These are phyloP conservation scores for Lycia hirtaria DNA, from an alignment of 2,888 invertebrate species.

Conservation along the genomic window DNA sequence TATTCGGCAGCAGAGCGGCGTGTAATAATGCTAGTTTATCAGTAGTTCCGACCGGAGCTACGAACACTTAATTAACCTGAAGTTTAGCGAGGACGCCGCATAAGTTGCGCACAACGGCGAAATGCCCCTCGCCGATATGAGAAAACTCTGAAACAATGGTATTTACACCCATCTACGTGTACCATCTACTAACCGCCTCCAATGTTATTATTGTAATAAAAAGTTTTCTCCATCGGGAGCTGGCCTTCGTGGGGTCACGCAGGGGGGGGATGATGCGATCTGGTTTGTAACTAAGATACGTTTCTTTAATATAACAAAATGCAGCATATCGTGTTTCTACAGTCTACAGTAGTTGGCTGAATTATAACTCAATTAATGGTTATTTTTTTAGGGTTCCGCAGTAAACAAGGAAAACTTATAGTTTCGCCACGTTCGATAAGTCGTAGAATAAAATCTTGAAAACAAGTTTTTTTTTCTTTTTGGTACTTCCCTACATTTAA, in stretches of 20 bases:
- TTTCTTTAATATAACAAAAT: no score
- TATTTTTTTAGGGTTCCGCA: no score
- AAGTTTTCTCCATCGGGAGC: slow-evolving; percentile 52
- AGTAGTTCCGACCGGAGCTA: slow-evolving; percentile 54
- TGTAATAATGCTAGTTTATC: slow-evolving; percentile 66
- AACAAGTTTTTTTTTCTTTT: no score
- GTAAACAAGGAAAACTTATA: no score
- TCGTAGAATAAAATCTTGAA: no score
- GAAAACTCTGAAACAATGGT: slow-evolving; percentile 68
- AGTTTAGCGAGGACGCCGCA: slow-evolving; percentile 59
- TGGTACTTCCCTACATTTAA: no score
- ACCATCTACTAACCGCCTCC: slow-evolving; percentile 34
- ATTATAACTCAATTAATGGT: no score
- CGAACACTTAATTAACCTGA: slow-evolving; percentile 76
- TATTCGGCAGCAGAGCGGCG: slow-evolving; percentile 47
- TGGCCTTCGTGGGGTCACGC: slow-evolving; percentile 38
- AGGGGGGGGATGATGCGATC: slow-evolving; percentile 14
- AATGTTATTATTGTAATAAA: slow-evolving; percentile 67
- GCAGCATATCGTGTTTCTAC: no score
- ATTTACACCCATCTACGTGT: slow-evolving; percentile 55
- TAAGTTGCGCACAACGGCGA: slow-evolving; percentile 50
- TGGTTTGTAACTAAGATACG: slow-evolving; percentile 6
- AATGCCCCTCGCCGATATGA: slow-evolving; percentile 59
- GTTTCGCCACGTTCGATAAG: no score
- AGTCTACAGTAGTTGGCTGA: no score